Evolutionary conservation across 2,797 vertebrate species (phyloP), one percentile per base, ranked within the genome.

Genomic region (Serranus cabrilla): DNA sequence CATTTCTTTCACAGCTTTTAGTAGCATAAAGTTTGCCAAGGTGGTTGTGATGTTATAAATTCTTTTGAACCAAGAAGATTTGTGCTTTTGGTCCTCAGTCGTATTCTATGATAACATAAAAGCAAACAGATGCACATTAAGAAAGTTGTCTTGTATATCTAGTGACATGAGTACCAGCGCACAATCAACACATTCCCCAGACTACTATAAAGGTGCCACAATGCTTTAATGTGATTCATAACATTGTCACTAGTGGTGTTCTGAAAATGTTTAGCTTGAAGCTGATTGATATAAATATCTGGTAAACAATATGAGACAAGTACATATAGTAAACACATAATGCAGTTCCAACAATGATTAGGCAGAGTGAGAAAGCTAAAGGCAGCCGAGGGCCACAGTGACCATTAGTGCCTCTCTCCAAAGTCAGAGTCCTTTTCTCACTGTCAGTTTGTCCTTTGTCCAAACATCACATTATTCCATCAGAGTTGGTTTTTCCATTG

Each of bases 281-380:
- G 92, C 91, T 76, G 86, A 87, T 86, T 83, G 85, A 88, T 93
- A 93, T 92, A 93, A 93, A 93, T 90, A 93, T 90, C 88, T 83
- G 87, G 84, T 91, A 91, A 93, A 94, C 90, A 89, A 91, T 88
- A 91, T 89, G 84, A 85, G 91, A 91, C 90, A 77, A 80, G 82
- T 90, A 92, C 91, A 84, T 79, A 91, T 78, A 90, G 82, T 89
- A 87, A 91, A 92, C 90, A 91, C 91, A 74, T 37, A 87, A 92
- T 83, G 90, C 82, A 85, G 82, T 86, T 90, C 80, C 85, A 87
- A 87, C 87, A 85, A 85, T 85, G 82, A 88, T 80, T 81, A 88
- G 86, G 89, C 87, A 81, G 83, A 85, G 83, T 82, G 87, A 87
- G 77, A 86, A 82, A 75, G 69, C 84, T 58, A 61, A 87, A 88